Conservation (phyloP, 2,113 vertebrate genomes). For the Phrynosoma blainvillii region DNA sequence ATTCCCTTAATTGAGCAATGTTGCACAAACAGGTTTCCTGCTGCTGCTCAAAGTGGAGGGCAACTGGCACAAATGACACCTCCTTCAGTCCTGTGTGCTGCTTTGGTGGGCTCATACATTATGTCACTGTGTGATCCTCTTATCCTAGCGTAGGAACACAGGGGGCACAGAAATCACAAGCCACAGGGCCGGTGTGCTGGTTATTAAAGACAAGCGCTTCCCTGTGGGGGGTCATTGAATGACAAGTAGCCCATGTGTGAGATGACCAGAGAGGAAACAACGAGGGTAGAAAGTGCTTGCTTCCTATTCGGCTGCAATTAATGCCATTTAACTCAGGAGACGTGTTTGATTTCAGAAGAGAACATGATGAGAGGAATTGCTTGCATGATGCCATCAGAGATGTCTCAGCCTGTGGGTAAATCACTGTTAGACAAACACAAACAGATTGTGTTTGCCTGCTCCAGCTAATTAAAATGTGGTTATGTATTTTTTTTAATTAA, state of each 20-base stretch:
- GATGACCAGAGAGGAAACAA: slow-evolving; percentile 48
- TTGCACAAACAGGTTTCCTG: not conserved
- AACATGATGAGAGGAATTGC: not conserved
- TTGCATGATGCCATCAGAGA: not conserved
- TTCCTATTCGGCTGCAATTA: slow-evolving; percentile 62
- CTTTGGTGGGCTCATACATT: slow-evolving; percentile 43
- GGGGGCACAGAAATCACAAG: slow-evolving; percentile 44
- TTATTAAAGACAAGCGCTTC: slow-evolving; percentile 62
- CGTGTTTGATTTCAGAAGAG: slow-evolving; percentile 38
- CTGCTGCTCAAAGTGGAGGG: fast-evolving
- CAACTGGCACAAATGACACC: not conserved
- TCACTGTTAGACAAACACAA: not conserved
- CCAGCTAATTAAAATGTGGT: not conserved
- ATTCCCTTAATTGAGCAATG: fast-evolving
- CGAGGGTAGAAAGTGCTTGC: slow-evolving; percentile 35
- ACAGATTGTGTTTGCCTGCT: not conserved
- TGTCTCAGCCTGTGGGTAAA: fast-evolving
- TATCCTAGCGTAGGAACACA: slow-evolving; percentile 43
- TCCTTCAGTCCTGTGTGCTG: fast-evolving
- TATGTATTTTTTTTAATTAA: not conserved
- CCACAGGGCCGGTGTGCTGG: slow-evolving; percentile 43
- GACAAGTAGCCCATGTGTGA: slow-evolving; percentile 54
- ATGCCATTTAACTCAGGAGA: slow-evolving; percentile 46
- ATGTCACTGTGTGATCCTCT: slow-evolving; percentile 32
- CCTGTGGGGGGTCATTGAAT: slow-evolving; percentile 58